Evolutionary conservation across 2,797 vertebrate species (phyloP).

Genomic region (Sebastes iracundus): DNA sequence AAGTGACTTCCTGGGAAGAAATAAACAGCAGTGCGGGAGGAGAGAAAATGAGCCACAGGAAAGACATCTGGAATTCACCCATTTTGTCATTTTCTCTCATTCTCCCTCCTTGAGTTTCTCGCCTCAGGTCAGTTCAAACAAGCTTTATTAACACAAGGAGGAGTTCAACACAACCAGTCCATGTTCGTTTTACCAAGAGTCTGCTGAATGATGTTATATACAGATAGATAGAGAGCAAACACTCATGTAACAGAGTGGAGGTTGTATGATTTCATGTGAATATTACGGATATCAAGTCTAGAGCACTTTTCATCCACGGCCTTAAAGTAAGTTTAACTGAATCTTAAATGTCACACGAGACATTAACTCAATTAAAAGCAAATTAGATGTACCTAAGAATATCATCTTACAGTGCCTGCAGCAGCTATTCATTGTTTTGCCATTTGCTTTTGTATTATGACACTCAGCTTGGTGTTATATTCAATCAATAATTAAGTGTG

Average conservation of each 20-base stretch:
- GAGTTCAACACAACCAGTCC: not conserved
- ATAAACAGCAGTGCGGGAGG: not conserved
- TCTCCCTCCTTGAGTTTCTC: not conserved
- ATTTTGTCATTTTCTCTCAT: not conserved
- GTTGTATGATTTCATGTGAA: not conserved
- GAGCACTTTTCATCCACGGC: not conserved
- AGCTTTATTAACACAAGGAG: constrained; percentile 6
- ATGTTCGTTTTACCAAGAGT: not conserved
- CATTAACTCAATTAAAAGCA: not conserved
- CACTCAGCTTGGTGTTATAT: constrained; percentile 1
- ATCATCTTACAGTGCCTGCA: not conserved
- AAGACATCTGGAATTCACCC: constrained; percentile 1
- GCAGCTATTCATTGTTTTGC: not conserved
- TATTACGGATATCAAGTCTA: not conserved
- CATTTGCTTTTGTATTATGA: constrained; percentile 12
- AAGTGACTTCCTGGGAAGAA: not conserved
- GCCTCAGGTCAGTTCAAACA: constrained; percentile 15
- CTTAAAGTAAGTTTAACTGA: not conserved
- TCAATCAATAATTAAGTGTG: constrained; percentile 40
- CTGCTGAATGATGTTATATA: not conserved
- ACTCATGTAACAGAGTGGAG: not conserved
- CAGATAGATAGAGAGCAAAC: no score
- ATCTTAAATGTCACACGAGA: not conserved
- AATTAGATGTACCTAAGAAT: not conserved
- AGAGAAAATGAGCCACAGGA: not conserved